Conservation (phyloP, 2,113 vertebrate genomes). For the Plecotus auritus region DNA sequence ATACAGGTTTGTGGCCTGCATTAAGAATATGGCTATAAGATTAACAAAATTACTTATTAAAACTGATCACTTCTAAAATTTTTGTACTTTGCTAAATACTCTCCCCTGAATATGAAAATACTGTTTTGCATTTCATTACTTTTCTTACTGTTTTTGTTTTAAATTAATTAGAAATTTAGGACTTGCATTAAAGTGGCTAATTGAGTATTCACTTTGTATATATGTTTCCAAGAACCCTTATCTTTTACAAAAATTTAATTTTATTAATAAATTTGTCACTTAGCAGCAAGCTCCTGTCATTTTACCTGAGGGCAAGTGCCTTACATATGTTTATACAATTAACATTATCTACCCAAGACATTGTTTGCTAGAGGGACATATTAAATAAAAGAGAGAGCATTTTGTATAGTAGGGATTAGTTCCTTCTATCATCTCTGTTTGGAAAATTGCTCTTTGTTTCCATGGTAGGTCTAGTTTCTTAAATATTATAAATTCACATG, state of each 20-base stretch:
- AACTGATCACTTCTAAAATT: background rate
- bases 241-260: background rate
- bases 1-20: background rate
- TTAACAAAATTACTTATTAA: background rate
- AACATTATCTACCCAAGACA: background rate
- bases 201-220: background rate
- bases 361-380: constrained; percentile 17
- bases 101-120: background rate
- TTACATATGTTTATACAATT: background rate
- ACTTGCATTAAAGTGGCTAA: background rate
- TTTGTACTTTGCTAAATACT: background rate
- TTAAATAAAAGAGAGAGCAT: constrained; percentile 24
- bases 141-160: background rate
- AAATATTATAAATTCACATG: background rate
- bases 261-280: background rate
- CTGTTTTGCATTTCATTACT: background rate
- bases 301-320: background rate
- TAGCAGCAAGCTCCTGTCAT: background rate
- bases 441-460: constrained; percentile 10
- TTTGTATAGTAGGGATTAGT: background rate
- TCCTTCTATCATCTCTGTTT: background rate
- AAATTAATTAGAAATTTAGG: constrained; percentile 11
- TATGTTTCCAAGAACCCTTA: background rate
- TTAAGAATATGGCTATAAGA: background rate
- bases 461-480: background rate